Percentiles rank a stretch among this genome's conserved stretches.
phyloP scores from a whole-genome alignment of 1,140 invertebrate species.

The Drosophila nigrodunni region DNA sequence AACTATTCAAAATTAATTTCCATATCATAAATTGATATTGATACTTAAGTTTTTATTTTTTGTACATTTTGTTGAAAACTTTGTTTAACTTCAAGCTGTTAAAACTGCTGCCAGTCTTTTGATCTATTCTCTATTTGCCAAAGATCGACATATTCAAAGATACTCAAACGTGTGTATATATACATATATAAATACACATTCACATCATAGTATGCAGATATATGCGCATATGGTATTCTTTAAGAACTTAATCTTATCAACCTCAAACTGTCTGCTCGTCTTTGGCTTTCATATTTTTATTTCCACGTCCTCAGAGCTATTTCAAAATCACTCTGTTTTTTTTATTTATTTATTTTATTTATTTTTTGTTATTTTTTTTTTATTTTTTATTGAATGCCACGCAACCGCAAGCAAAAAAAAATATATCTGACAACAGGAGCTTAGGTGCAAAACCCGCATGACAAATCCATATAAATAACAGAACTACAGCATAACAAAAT shows the following conservation, averaged over 20 bases:
- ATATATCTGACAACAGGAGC: slow-evolving; percentile 26
- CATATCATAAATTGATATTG: too few species aligned
- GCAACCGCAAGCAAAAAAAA: slow-evolving; percentile 7
- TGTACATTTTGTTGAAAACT: background rate
- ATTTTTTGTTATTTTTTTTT: slow-evolving; percentile 19
- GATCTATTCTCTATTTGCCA: slow-evolving; percentile 3
- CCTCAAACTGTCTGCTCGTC: slow-evolving; percentile 49
- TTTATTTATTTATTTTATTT: slow-evolving; percentile 19
- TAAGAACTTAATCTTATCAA: slow-evolving; percentile 54
- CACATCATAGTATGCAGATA: slow-evolving; percentile 1
- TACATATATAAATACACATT: background rate
- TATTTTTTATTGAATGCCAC: slow-evolving; percentile 1
- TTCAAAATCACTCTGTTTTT: slow-evolving; percentile 6
- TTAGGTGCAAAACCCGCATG: slow-evolving; percentile 15
- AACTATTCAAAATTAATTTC: too few species aligned
- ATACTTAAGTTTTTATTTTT: too few species aligned
- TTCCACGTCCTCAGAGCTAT: slow-evolving; percentile 5
- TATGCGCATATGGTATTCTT: slow-evolving; percentile 24
- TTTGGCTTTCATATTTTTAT: slow-evolving; percentile 40
- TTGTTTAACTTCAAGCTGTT: background rate
- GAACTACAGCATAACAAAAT: background rate
- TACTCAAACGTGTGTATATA: background rate
- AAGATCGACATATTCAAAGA: slow-evolving; percentile 4
- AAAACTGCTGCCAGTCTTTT: background rate
- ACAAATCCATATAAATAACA: slow-evolving; percentile 19